Percentiles rank a stretch among this genome's conserved stretches.
Conservation (phyloP, 2,797 vertebrate genomes). For the Falco concolor region DNA sequence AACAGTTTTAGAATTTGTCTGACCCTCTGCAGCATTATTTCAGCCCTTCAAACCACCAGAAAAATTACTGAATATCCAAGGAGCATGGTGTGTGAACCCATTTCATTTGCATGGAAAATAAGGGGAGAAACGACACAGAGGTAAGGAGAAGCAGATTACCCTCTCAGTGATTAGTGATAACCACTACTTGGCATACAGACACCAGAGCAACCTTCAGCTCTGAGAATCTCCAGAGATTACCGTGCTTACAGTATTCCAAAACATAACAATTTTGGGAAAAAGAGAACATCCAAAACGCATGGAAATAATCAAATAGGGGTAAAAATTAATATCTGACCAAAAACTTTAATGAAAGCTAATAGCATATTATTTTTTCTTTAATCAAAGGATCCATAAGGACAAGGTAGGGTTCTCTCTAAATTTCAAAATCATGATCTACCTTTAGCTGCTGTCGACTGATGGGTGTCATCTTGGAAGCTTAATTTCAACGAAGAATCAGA, state of each 20-base stretch:
- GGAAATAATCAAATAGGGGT: background rate
- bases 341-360: background rate
- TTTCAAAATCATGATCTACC: slow-evolving; percentile 28
- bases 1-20: background rate
- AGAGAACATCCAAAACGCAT: background rate
- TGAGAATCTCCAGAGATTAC: background rate
- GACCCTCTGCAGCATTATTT: background rate
- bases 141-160: background rate
- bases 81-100: background rate
- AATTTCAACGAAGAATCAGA: background rate
- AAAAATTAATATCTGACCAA: background rate
- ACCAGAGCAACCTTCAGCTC: background rate
- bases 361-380: background rate
- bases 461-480: background rate
- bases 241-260: background rate
- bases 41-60: background rate
- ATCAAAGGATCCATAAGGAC: background rate
- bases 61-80: background rate
- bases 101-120: background rate
- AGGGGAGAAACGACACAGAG: background rate
- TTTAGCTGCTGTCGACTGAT: slow-evolving; percentile 55
- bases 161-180: background rate
- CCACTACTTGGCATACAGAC: background rate
- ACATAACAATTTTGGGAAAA: background rate
- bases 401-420: background rate